phyloP scores from a whole-genome alignment of 2,797 vertebrate species.

The Thamnophis elegans region DNA sequence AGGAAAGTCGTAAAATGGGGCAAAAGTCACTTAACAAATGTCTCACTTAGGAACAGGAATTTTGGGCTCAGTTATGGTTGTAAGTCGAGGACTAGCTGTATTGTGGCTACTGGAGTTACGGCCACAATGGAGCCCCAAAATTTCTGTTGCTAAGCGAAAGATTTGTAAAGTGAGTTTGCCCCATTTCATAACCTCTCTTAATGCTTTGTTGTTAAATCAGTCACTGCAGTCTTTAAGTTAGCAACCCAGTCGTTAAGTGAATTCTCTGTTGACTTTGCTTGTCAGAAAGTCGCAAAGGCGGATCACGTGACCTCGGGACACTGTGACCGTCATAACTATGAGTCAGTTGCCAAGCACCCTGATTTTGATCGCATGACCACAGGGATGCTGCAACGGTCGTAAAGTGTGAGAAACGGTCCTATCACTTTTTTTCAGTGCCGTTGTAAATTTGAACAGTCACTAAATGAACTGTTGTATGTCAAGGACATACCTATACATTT shows the following conservation, averaged over 20 bases:
- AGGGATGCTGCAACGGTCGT: neutral
- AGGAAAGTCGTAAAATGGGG: neutral
- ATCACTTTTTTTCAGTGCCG: too few relatives aligned
- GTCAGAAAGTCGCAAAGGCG: neutral
- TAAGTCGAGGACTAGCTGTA: neutral
- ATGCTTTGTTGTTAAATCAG: too few relatives aligned
- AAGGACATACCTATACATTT: too few relatives aligned
- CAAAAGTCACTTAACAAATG: too few relatives aligned
- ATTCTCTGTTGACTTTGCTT: neutral
- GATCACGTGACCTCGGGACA: neutral
- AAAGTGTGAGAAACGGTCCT: neutral
- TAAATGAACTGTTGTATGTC: too few relatives aligned
- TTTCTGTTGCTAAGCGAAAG: neutral
- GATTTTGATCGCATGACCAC: neutral
- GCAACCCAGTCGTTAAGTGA: neutral
- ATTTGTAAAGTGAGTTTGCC: neutral
- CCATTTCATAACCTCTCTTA: neutral
- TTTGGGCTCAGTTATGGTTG: neutral
- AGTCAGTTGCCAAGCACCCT: neutral
- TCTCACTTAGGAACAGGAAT: neutral
- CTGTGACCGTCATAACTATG: neutral
- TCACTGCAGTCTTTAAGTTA: neutral
- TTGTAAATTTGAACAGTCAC: too few relatives aligned
- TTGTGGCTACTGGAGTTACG: neutral
- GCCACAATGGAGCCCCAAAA: neutral